These are phyloP conservation scores for Leptopilina clavipes DNA, from an alignment of 1,140 invertebrate genomes.

Conservation along the genomic window DNA sequence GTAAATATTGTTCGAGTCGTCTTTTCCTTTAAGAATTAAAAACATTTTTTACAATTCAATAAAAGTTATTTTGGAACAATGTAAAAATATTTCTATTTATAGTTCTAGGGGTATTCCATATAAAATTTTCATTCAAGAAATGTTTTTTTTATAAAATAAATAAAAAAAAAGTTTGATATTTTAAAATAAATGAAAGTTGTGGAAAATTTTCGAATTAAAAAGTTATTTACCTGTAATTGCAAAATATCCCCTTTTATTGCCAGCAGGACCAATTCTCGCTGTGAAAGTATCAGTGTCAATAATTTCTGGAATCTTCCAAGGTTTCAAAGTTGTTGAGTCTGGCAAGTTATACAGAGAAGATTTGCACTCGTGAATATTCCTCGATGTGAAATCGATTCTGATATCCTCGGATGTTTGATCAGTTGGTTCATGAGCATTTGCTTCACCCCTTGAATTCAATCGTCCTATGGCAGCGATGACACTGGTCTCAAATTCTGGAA, in stretches of 20 bases:
- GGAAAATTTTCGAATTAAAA: conserved; percentile 37
- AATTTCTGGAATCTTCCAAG: conserved; percentile 77
- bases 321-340: conserved; percentile 65
- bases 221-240: conserved; percentile 81
- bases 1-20: conserved; percentile 3
- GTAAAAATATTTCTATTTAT: too few relatives aligned
- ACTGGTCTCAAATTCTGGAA: conserved; percentile 81
- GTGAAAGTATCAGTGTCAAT: conserved; percentile 78
- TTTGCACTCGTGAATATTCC: conserved; percentile 73
- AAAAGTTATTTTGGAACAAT: neutral
- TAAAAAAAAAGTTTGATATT: too few relatives aligned
- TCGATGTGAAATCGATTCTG: conserved; percentile 82
- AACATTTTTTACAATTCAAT: neutral
- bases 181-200: too few relatives aligned
- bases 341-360: conserved; percentile 71
- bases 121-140: too few relatives aligned
- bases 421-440: conserved; percentile 84
- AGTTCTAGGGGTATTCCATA: too few relatives aligned
- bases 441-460: conserved; percentile 85
- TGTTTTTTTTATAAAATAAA: too few relatives aligned
- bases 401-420: conserved; percentile 86
- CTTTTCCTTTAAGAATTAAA: conserved; percentile 22
- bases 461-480: conserved; percentile 93
- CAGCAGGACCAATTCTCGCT: conserved; percentile 88
- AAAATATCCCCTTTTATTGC: conserved; percentile 86